Conservation (phyloP, 2,113 vertebrate genomes). For the Todiramphus chloris region DNA sequence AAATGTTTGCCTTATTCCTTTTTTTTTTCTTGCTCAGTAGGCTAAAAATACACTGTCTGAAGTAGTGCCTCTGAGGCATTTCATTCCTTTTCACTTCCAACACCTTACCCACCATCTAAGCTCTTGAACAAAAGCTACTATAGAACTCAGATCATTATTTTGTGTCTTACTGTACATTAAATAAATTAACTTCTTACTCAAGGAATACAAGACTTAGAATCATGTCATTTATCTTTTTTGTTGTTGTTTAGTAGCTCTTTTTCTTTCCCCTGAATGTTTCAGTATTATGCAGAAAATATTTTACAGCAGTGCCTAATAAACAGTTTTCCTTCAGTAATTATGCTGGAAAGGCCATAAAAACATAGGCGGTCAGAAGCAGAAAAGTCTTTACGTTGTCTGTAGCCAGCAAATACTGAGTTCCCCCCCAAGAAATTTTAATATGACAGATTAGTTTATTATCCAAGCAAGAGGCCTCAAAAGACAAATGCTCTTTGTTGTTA, state of each 20-base stretch:
- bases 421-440: not conserved
- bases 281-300: not conserved
- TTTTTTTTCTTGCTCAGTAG: not conserved
- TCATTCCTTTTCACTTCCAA: constrained; percentile 19
- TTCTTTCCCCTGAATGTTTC: not conserved
- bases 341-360: not conserved
- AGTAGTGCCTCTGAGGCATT: constrained; percentile 5
- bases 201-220: not conserved
- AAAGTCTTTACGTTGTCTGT: not conserved
- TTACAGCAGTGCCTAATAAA: not conserved
- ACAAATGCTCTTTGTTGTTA: not conserved
- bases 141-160: constrained; percentile 18
- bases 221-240: not conserved
- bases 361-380: not conserved
- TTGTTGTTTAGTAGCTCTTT: not conserved
- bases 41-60: constrained; percentile 16
- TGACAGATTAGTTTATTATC: not conserved
- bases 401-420: not conserved
- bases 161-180: not conserved
- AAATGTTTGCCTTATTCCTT: not conserved
- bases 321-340: not conserved
- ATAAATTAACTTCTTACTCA: not conserved
- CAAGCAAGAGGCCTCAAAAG: not conserved
- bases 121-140: constrained; percentile 1
- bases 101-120: not conserved